Conservation (phyloP, 2,113 vertebrate genomes). For the Archocentrus centrarchus region DNA sequence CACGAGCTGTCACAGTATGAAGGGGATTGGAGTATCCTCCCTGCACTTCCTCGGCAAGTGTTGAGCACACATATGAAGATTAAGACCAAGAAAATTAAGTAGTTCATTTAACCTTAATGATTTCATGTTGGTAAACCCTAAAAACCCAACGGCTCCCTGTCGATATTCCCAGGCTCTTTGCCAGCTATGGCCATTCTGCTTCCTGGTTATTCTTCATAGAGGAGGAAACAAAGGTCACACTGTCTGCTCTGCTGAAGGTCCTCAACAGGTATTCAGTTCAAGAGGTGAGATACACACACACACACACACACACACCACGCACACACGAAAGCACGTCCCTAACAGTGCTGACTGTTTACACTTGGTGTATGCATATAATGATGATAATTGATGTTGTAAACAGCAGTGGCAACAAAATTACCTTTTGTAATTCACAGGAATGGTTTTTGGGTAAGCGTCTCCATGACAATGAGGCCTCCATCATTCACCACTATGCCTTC, state of each 20-base stretch:
- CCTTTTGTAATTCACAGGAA: slow-evolving; percentile 76
- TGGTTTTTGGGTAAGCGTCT: slow-evolving; percentile 93
- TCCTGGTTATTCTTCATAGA: slow-evolving; percentile 94
- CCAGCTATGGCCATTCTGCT: slow-evolving; percentile 81
- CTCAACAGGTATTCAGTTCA: slow-evolving; percentile 82
- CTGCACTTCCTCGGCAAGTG: slow-evolving; percentile 85
- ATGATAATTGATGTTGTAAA: neutral
- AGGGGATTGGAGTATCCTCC: slow-evolving; percentile 90
- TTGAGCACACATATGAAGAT: neutral
- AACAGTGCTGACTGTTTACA: neutral
- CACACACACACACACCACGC: neutral
- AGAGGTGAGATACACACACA: slow-evolving; percentile 83
- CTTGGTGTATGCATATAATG: neutral
- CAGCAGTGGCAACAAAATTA: neutral
- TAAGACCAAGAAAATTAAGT: neutral
- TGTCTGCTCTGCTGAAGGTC: slow-evolving; percentile 82
- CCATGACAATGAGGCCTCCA: slow-evolving; percentile 88
- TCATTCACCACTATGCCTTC: slow-evolving; percentile 96
- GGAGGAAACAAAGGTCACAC: slow-evolving; percentile 87
- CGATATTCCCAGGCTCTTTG: slow-evolving; percentile 81
- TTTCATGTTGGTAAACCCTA: neutral
- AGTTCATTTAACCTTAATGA: neutral
- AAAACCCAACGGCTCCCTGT: neutral
- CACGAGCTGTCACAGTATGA: slow-evolving; percentile 85
- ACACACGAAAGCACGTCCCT: neutral